These are phyloP conservation scores for Xenotilapia flavipinnis DNA, from an alignment of 2,113 vertebrate species.

Conservation along the genomic window DNA sequence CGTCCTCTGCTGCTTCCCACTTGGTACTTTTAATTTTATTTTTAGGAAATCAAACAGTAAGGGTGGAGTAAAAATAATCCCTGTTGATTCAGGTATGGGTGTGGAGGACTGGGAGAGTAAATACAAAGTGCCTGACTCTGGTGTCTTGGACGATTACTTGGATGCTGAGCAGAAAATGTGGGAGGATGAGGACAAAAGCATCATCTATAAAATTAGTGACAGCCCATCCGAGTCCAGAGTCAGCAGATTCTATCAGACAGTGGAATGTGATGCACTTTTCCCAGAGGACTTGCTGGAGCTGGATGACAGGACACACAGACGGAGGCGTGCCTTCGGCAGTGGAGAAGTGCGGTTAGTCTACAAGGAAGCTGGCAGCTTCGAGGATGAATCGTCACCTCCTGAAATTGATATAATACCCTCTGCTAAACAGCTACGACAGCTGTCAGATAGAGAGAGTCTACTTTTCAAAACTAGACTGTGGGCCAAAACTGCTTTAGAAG, in stretches of 20 bases:
- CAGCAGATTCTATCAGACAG: slow-evolving; percentile 63
- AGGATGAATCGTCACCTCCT: slow-evolving; percentile 64
- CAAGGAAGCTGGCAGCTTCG: slow-evolving; percentile 63
- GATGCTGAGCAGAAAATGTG: slow-evolving; percentile 76
- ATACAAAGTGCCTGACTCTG: slow-evolving; percentile 75
- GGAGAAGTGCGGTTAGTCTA: slow-evolving; percentile 61
- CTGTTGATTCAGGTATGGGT: slow-evolving; percentile 80
- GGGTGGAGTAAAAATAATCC: slow-evolving; percentile 78
- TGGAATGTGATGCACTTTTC: slow-evolving; percentile 59
- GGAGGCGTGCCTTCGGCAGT: slow-evolving; percentile 42
- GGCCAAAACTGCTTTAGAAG: slow-evolving; percentile 61
- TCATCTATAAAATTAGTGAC: slow-evolving; percentile 63
- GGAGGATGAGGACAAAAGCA: slow-evolving; percentile 72
- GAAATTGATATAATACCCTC: slow-evolving; percentile 72
- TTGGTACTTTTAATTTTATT: slow-evolving; percentile 24
- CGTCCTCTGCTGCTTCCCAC: slow-evolving; percentile 35
- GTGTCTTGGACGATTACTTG: slow-evolving; percentile 80
- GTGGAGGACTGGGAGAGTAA: slow-evolving; percentile 80
- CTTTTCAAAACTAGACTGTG: slow-evolving; percentile 81
- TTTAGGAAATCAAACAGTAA: slow-evolving; percentile 68
- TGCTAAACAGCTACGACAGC: slow-evolving; percentile 35
- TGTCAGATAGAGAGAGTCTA: slow-evolving; percentile 69
- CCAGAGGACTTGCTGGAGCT: slow-evolving; percentile 68
- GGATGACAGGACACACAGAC: slow-evolving; percentile 62
- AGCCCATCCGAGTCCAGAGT: slow-evolving; percentile 52